Evolutionary conservation across 2,888 invertebrate genomes (phyloP).

Genomic region (Syritta pipiens): DNA sequence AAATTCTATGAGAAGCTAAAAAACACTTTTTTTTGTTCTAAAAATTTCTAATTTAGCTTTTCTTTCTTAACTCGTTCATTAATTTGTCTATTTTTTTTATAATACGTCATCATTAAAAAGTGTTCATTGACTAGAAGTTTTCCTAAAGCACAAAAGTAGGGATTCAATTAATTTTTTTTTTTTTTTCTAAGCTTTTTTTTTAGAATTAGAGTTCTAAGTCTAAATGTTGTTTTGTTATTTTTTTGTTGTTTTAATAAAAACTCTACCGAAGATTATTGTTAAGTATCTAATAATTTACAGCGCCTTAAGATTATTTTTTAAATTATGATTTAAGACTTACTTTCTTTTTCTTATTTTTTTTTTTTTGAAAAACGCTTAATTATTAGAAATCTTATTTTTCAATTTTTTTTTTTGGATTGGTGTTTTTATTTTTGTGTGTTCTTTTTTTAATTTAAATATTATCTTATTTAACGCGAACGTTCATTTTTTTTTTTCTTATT

Average conservation of each 20-base stretch:
- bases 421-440: slow-evolving; percentile 33
- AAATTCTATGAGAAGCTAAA: slow-evolving; percentile 42
- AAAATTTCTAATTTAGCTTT: background rate
- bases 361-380: slow-evolving; percentile 37
- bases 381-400: slow-evolving; percentile 29
- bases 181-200: slow-evolving; percentile 4
- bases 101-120: slow-evolving; percentile 14
- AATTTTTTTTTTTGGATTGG: slow-evolving; percentile 45
- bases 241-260: slow-evolving; percentile 43
- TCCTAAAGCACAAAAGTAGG: slow-evolving; percentile 45
- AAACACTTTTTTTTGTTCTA: slow-evolving; percentile 41
- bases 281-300: slow-evolving; percentile 60
- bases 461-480: slow-evolving; percentile 27
- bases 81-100: slow-evolving; percentile 4
- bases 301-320: slow-evolving; percentile 46
- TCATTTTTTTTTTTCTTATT: slow-evolving; percentile 4
- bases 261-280: slow-evolving; percentile 61
- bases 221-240: slow-evolving; percentile 18
- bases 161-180: slow-evolving; percentile 2
- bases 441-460: slow-evolving; percentile 42
- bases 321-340: slow-evolving; percentile 16
- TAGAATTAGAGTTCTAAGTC: slow-evolving; percentile 32
- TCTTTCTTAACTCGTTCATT: background rate
- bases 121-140: slow-evolving; percentile 35
- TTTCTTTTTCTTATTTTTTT: slow-evolving; percentile 6